phyloP scores from a whole-genome alignment of 2,113 vertebrate species.

The Eurypyga helias region DNA sequence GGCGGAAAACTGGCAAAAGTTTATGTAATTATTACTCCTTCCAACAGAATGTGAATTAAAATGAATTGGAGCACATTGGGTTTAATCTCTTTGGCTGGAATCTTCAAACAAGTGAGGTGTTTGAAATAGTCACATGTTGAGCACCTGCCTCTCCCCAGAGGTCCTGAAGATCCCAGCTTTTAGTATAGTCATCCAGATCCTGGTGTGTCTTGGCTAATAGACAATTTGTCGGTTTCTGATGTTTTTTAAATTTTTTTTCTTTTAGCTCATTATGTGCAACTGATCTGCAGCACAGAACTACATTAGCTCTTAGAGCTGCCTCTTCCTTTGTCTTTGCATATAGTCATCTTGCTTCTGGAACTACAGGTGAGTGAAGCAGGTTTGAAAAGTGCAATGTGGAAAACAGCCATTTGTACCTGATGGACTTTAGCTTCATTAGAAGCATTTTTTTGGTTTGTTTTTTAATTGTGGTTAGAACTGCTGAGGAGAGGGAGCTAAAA shows the following conservation, averaged over 20 bases:
- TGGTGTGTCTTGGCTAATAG: neutral
- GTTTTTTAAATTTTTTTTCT: neutral
- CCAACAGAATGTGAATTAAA: slow-evolving; percentile 3
- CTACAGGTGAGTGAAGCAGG: slow-evolving; percentile 15
- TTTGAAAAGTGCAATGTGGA: neutral
- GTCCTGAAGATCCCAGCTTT: neutral
- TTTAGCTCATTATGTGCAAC: neutral
- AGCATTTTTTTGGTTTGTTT: neutral
- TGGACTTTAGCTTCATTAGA: neutral
- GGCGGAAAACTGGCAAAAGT: slow-evolving; percentile 26
- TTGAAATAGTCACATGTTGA: neutral
- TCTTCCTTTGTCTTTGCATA: neutral
- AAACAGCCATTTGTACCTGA: neutral
- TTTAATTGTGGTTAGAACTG: neutral
- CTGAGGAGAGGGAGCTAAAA: neutral
- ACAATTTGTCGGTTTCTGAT: neutral
- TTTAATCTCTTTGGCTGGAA: slow-evolving; percentile 34
- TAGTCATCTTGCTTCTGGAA: neutral
- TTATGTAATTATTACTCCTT: neutral
- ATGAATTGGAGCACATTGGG: neutral
- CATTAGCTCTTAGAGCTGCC: neutral
- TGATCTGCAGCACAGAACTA: neutral
- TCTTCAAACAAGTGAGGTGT: slow-evolving; percentile 17
- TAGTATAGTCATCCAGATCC: neutral
- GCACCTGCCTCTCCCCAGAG: slow-evolving; percentile 31